Conservation (phyloP, 2,113 vertebrate species). For the Prionailurus bengalensis region DNA sequence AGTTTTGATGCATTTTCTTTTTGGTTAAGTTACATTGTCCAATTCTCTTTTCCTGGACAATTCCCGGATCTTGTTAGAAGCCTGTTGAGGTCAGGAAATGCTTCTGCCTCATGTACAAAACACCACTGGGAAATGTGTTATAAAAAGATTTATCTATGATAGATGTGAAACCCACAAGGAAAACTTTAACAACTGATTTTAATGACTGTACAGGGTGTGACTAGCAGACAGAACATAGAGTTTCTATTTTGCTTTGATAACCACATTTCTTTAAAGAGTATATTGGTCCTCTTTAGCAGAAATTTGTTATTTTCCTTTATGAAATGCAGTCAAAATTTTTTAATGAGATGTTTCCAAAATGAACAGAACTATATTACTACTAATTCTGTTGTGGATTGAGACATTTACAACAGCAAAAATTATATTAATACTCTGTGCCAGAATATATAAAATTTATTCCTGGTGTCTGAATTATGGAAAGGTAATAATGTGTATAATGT, state of each 20-base stretch:
- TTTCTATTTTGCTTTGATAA: conserved; percentile 19
- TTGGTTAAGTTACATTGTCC: neutral
- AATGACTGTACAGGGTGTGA: neutral
- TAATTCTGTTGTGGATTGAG: conserved; percentile 3
- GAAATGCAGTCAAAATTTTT: conserved; percentile 9
- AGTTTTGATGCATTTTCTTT: neutral
- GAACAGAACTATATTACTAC: neutral
- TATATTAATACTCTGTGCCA: neutral
- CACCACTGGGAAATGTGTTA: neutral
- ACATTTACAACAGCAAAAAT: conserved; percentile 1
- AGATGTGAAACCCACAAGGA: neutral
- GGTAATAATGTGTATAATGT: neutral
- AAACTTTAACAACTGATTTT: conserved; percentile 11
- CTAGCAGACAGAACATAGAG: neutral
- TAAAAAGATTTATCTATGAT: neutral
- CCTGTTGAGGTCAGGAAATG: neutral
- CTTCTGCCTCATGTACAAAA: neutral
- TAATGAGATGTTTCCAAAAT: conserved; percentile 2
- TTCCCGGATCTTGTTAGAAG: neutral
- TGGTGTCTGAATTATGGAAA: neutral
- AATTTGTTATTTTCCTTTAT: conserved; percentile 39
- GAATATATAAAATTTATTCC: conserved; percentile 15
- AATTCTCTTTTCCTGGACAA: neutral
- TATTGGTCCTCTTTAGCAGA: neutral
- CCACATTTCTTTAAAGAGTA: conserved; percentile 14